phyloP scores from a whole-genome alignment of 1,140 invertebrate species.

The Lasioglossum albipes region DNA sequence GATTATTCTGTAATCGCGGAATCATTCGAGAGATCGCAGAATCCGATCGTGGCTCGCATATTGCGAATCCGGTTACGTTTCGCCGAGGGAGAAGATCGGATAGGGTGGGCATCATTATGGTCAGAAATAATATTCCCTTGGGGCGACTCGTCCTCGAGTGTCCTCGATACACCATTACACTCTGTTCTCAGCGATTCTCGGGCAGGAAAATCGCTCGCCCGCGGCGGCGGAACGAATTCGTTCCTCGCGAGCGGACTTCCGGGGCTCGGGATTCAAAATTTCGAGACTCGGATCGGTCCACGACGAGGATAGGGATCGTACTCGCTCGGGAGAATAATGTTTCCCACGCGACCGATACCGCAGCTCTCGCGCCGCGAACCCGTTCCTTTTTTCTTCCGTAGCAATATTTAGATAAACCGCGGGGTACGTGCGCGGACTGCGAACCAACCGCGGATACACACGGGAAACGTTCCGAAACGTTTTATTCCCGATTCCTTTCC shows the following conservation, averaged over 20 bases:
- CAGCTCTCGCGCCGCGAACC: slow-evolving; percentile 38
- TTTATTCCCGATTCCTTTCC: slow-evolving; percentile 12
- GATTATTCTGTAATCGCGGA: slow-evolving; percentile 21
- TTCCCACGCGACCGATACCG: slow-evolving; percentile 67
- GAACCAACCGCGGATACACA: slow-evolving; percentile 17
- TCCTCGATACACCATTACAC: neutral
- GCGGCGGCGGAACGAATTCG: neutral
- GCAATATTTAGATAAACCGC: slow-evolving; percentile 67
- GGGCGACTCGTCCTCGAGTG: slow-evolving; percentile 10
- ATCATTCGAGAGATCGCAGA: slow-evolving; percentile 22
- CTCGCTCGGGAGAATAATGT: slow-evolving; percentile 63
- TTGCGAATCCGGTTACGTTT: slow-evolving; percentile 46
- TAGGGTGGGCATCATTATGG: slow-evolving; percentile 38
- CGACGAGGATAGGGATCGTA: slow-evolving; percentile 51
- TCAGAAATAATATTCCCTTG: slow-evolving; percentile 43
- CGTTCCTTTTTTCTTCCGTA: slow-evolving; percentile 49
- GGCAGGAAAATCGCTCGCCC: neutral
- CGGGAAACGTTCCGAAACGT: neutral
- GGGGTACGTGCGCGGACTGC: slow-evolving; percentile 60
- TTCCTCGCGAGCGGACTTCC: neutral
- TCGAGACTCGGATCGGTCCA: slow-evolving; percentile 43
- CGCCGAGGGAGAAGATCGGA: slow-evolving; percentile 10
- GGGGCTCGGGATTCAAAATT: slow-evolving; percentile 38
- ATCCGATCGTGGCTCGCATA: slow-evolving; percentile 31
- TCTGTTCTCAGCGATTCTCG: neutral